phyloP scores from a whole-genome alignment of 2,113 vertebrate genomes.

The Embiotoca jacksoni region DNA sequence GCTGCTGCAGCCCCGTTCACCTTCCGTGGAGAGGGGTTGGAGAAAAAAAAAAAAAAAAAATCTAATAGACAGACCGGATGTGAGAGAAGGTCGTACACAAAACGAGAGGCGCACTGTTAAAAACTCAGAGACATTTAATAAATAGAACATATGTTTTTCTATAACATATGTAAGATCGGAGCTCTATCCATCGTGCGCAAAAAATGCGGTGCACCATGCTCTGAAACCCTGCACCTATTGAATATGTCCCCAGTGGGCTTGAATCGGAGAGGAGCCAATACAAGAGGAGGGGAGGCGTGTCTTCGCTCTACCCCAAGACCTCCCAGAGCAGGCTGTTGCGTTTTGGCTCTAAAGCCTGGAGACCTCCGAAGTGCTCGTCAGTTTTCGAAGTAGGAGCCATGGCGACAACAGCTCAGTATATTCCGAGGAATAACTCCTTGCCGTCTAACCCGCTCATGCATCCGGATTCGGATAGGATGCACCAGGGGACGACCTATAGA shows the following conservation, averaged over 20 bases:
- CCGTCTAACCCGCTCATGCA: conserved; percentile 93
- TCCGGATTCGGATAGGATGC: conserved; percentile 94
- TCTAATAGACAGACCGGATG: conserved; percentile 40
- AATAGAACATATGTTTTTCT: conserved; percentile 72
- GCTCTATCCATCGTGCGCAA: conserved; percentile 64
- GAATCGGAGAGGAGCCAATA: conserved; percentile 85
- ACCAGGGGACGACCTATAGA: conserved; percentile 95
- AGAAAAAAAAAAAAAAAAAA: conserved; percentile 2
- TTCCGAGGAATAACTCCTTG: conserved; percentile 93
- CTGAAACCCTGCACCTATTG: conserved; percentile 74
- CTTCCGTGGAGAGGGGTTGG: conserved; percentile 47
- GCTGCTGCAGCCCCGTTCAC: conserved; percentile 67
- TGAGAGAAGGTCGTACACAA: conserved; percentile 6
- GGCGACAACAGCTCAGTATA: conserved; percentile 96
- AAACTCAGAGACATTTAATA: conserved; percentile 69
- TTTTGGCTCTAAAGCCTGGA: conserved; percentile 89
- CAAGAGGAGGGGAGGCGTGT: conserved; percentile 85
- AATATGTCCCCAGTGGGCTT: conserved; percentile 76
- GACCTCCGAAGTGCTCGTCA: conserved; percentile 86
- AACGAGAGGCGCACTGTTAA: conserved; percentile 25
- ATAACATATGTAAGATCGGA: conserved; percentile 68
- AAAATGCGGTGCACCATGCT: conserved; percentile 63
- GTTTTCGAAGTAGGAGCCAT: conserved; percentile 91
- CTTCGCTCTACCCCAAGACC: conserved; percentile 81
- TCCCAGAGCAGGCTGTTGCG: conserved; percentile 88